Percentiles rank a stretch among this genome's conserved stretches.
phyloP scores from a whole-genome alignment of 2,797 vertebrate species.

The Sebastes glaucus region DNA sequence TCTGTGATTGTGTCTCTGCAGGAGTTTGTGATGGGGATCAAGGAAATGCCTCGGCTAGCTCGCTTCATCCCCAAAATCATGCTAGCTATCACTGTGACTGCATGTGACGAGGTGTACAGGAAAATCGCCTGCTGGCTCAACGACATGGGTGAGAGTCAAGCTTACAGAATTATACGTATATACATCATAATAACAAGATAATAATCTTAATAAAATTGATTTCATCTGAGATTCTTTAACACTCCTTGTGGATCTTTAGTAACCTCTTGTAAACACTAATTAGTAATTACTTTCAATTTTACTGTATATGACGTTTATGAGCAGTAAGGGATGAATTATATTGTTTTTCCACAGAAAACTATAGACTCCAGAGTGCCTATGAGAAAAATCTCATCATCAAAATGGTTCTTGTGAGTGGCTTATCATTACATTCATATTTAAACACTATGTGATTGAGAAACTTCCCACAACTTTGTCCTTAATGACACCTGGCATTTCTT shows the following conservation, averaged over 20 bases:
- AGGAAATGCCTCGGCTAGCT: conserved; percentile 90
- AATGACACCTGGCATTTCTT: conserved; percentile 15
- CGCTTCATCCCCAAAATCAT: conserved; percentile 95
- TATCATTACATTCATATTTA: not conserved
- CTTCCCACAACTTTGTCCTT: not conserved
- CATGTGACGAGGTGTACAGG: conserved; percentile 95
- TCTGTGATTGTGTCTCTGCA: conserved; percentile 64
- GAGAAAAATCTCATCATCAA: conserved; percentile 99
- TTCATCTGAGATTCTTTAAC: not conserved
- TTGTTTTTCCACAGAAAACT: conserved; percentile 88
- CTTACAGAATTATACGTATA: not conserved
- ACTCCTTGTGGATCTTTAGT: not conserved
- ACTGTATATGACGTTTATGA: not conserved
- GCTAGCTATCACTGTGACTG: conserved; percentile 93
- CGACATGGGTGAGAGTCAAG: conserved; percentile 89
- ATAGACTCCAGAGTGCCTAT: conserved; percentile 98
- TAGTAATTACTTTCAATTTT: not conserved
- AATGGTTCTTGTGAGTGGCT: conserved; percentile 93
- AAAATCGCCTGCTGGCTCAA: conserved; percentile 98
- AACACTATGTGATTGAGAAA: not conserved
- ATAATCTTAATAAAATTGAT: not conserved
- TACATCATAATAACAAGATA: not conserved
- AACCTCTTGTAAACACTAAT: not conserved
- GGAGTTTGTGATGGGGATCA: conserved; percentile 95
- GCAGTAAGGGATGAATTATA: not conserved